Evolutionary conservation across 2,797 vertebrate genomes (phyloP), one percentile per base, ranked within the genome.

Genomic region (Ibycter americanus): DNA sequence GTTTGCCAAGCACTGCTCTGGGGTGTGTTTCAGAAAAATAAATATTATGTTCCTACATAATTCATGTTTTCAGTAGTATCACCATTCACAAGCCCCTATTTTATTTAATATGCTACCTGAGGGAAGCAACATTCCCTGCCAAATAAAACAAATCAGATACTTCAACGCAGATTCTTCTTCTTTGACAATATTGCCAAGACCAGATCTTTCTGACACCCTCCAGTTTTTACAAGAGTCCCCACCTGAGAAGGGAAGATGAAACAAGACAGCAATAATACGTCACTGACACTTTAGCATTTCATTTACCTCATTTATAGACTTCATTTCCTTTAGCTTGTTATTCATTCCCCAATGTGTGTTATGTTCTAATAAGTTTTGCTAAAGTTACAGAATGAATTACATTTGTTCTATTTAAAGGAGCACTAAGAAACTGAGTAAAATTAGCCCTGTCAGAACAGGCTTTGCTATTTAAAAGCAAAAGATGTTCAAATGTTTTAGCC

Each of bases 401-500:
- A 51, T 76, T 73, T 82, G 34, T 38, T 90, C 58, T 90, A 93
- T 97, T 81, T 95, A 83, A 86, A 74, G 84, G 8, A 79, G 47
- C 61, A 81, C 47, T 38, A 86, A 88, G 65, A 87, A 93, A 71
- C 8, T 0, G 1, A 91, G 71, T 86, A 93, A 96, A 92, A 74
- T 94, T 95, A 96, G 68, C 59, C 42, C 36, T 27, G n/a, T 5
- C 5, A 1, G 22, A 84, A 91, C 29, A 84, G 36, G 66, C 87
- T 87, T 84, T 73, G 80, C 91, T 96, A 95, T 96, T 95, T 94
- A 95, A 95, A 93, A 85, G 73, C 34, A 42, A 36, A 86, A 79
- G 52, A 81, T 32, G 49, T 38, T 74, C 34, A 91, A 83, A 92
- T 85, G 46, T 95, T 98, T 97, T 82, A 93, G 92, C 86, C 94